These are phyloP conservation scores for Pseudotriccus pelzelni DNA, from an alignment of 2,797 vertebrate species.

Conservation along the genomic window DNA sequence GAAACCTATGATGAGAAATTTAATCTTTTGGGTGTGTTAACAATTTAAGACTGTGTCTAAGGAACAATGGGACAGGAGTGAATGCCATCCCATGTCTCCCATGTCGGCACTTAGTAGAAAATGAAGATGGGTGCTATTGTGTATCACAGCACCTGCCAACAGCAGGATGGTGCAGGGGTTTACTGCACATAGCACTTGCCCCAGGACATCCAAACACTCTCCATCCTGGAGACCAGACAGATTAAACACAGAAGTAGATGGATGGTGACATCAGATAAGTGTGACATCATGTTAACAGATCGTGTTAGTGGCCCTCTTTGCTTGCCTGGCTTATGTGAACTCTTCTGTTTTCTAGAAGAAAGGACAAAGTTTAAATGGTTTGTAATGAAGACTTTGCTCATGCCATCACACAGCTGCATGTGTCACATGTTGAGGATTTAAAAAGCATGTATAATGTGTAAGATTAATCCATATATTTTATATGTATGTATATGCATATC, in stretches of 20 bases:
- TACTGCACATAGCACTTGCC: not conserved
- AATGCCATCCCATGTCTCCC: not conserved
- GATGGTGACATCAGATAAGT: not conserved
- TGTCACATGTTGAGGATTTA: not conserved
- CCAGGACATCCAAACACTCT: not conserved
- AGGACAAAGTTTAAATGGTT: not conserved
- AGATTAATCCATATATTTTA: not conserved
- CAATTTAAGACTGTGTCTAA: not conserved
- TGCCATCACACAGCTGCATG: not conserved
- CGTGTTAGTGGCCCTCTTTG: rapidly evolving
- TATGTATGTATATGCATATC: not conserved
- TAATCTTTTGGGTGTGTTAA: not conserved
- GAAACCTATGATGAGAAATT: not conserved
- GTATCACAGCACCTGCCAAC: not conserved
- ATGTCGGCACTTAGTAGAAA: not conserved
- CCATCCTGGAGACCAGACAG: not conserved
- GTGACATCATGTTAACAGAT: not conserved
- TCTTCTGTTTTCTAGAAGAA: not conserved
- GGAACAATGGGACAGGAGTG: not conserved
- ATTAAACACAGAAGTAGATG: not conserved
- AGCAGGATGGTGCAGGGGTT: not conserved
- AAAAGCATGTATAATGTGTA: not conserved
- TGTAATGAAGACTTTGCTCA: not conserved
- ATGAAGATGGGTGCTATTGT: not conserved
- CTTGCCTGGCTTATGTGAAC: not conserved